phyloP scores from a whole-genome alignment of 2,888 invertebrate species.

The Dynastes grantii region DNA sequence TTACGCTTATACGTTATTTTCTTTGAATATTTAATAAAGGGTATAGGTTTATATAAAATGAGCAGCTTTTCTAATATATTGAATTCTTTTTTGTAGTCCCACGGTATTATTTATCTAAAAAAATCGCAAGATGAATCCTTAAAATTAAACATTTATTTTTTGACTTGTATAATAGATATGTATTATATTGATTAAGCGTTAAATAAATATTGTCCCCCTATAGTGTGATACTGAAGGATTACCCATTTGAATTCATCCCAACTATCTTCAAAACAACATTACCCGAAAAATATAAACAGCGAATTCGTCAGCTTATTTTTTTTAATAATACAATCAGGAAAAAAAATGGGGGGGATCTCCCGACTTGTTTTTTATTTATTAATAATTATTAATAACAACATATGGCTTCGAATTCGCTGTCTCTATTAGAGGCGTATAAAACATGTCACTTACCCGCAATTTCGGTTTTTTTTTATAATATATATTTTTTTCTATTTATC shows the following conservation, averaged over 20 bases:
- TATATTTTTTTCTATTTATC: constrained; percentile 67
- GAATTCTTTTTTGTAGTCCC: constrained; percentile 11
- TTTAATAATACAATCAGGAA: constrained; percentile 41
- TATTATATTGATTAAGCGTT: neutral
- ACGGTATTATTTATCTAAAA: neutral
- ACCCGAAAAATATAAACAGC: constrained; percentile 61
- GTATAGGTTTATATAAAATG: constrained; percentile 51
- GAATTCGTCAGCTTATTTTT: constrained; percentile 29
- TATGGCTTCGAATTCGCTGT: constrained; percentile 54
- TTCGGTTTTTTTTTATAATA: constrained; percentile 62
- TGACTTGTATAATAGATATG: constrained; percentile 2
- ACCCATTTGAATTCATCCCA: too few species aligned
- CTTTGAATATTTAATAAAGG: constrained; percentile 1
- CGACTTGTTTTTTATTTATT: constrained; percentile 19
- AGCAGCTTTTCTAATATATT: constrained; percentile 43
- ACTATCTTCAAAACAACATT: constrained; percentile 61
- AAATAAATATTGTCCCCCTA: constrained; percentile 7
- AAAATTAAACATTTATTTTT: neutral
- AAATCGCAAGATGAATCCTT: neutral
- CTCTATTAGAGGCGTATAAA: constrained; percentile 61
- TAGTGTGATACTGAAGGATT: neutral
- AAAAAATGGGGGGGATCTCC: constrained; percentile 1
- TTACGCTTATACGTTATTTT: constrained; percentile 10
- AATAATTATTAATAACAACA: constrained; percentile 46
- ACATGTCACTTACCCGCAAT: constrained; percentile 66